Evolutionary conservation across 2,888 invertebrate species (phyloP).

Genomic region (Labia minor): DNA sequence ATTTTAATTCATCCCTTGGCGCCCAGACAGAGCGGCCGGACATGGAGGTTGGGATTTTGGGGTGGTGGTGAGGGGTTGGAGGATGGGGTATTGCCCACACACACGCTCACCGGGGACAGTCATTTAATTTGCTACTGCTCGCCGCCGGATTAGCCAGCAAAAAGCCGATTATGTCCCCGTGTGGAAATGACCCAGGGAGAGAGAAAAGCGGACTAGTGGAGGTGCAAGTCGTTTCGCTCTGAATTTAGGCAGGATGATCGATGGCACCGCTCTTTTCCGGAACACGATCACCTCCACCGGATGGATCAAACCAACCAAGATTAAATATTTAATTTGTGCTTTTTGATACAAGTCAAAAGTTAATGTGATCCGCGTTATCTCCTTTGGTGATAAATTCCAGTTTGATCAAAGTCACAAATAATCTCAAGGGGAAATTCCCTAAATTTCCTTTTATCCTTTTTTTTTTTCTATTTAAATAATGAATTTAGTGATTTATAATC

Average conservation of each 20-base stretch:
- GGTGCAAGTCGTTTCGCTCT: neutral
- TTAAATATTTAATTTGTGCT: neutral
- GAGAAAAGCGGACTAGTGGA: neutral
- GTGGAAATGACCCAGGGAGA: neutral
- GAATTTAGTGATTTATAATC: too few relatives aligned
- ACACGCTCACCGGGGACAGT: neutral
- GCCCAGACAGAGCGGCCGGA: neutral
- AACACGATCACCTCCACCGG: neutral
- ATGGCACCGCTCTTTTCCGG: slow-evolving; percentile 7
- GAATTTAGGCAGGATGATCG: slow-evolving; percentile 3
- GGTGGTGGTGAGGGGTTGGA: neutral
- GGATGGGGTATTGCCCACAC: too few relatives aligned
- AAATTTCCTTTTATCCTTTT: too few relatives aligned
- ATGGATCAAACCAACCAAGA: slow-evolving; percentile 7
- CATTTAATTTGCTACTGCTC: slow-evolving; percentile 7
- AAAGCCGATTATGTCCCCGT: neutral
- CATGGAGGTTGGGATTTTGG: neutral
- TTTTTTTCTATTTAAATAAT: too few relatives aligned
- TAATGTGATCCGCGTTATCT: neutral
- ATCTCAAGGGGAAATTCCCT: too few relatives aligned
- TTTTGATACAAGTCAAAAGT: neutral
- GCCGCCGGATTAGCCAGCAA: slow-evolving; percentile 13
- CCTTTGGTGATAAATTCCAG: too few relatives aligned
- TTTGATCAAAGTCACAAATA: too few relatives aligned
- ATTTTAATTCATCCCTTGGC: slow-evolving; percentile 13